Evolutionary conservation across 2,113 vertebrate genomes (phyloP), one percentile per base, ranked within the genome.

Genomic region (Pituophis catenifer): DNA sequence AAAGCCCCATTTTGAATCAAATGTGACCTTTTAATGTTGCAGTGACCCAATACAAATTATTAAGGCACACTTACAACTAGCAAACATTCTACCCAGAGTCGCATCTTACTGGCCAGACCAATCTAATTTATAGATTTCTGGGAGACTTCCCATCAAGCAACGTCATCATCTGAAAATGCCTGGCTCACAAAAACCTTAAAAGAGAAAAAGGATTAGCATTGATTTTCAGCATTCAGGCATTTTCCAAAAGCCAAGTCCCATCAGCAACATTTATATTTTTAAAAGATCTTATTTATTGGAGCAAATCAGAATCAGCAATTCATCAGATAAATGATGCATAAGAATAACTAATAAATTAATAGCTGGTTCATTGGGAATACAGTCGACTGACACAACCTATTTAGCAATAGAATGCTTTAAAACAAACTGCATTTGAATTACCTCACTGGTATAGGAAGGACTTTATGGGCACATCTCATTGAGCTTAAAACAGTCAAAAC

Each of bases 301-400:
- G 52, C 50, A 92, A 93, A 93, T 95, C 93, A 93, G 94, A 91
- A 93, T 93, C 89, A 44, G 92, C 89, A 91, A 12, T 93, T 91
- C 94, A 91, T 90, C 94, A 93, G 93, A 95, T 97, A 96, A 96
- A 96, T 96, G 93, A 97, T 96, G 95, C 95, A 96, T 96, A 92
- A 50, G 91, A 92, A 89, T 93, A 96, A 91, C 93, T 95, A 96
- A 95, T 97, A 95, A 96, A 96, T 95, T 94, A 95, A 94, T 95
- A 90, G 93, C 89, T 92, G 89, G 38, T 38, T 96, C 93, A 53
- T 87, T 59, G 65, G 70, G 75, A 86, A 94, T 90, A 92, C 87
- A 95, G 89, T 93, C 90, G 95, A 38, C 21, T 29, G 91, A 89
- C 57, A 94, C 89, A 75, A 89, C 11, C 26, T 48, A 23, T 62